Evolutionary conservation across 2,888 invertebrate genomes (phyloP).

Genomic region (Myathropa florea): DNA sequence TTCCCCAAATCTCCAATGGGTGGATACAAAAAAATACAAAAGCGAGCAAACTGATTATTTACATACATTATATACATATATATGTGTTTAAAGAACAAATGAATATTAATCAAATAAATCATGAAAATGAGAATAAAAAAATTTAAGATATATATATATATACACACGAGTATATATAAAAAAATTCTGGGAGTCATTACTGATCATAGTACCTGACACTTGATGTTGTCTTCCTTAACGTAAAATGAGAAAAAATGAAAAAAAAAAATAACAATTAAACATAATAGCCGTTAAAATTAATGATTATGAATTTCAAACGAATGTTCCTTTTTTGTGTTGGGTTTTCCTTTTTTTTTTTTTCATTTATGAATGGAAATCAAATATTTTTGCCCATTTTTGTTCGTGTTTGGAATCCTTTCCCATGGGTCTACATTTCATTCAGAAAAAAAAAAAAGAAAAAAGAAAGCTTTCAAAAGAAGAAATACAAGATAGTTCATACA

Average conservation of each 20-base stretch:
- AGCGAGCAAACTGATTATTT: not conserved
- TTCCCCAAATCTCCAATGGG: not conserved
- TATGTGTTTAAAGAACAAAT: conserved; percentile 5
- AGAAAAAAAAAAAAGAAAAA: not conserved
- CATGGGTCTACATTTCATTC: no score
- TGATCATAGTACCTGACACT: conserved; percentile 68
- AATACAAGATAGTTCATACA: not conserved
- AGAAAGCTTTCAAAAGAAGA: not conserved
- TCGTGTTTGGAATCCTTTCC: no score
- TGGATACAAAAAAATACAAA: not conserved
- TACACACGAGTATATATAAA: not conserved
- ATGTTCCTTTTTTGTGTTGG: no score
- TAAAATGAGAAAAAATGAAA: conserved; percentile 14
- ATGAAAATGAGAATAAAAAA: not conserved
- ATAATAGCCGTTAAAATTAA: conserved; percentile 26
- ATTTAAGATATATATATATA: not conserved
- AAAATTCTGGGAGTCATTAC: conserved; percentile 64
- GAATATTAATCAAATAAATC: not conserved
- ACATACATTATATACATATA: conserved; percentile 12
- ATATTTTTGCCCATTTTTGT: no score
- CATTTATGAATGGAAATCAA: not conserved
- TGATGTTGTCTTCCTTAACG: conserved; percentile 66
- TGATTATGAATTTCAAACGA: not conserved
- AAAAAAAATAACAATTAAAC: not conserved
- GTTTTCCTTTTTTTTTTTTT: not conserved